Evolutionary conservation across 2,888 invertebrate species (phyloP).

Genomic region (Heliothis peltigera): DNA sequence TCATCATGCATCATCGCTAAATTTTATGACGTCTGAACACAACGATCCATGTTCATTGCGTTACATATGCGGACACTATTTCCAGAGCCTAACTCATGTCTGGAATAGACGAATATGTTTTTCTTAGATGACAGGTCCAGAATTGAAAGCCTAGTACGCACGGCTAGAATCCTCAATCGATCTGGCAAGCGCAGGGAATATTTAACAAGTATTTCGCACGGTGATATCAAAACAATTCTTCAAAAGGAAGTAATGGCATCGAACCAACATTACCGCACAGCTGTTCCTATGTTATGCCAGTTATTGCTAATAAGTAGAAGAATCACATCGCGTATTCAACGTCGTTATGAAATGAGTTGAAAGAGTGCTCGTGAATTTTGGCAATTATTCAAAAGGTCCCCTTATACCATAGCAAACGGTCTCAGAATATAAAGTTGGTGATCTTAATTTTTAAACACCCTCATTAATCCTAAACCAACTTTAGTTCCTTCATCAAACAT

Average conservation of each 20-base stretch:
- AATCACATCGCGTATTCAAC: neutral
- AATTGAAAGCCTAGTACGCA: conserved; percentile 11
- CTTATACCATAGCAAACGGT: conserved; percentile 35
- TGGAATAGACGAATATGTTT: neutral
- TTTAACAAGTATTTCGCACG: conserved; percentile 41
- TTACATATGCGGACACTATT: too few relatives aligned
- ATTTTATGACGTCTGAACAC: too few relatives aligned
- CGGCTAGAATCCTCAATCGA: conserved; percentile 31
- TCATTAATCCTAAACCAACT: conserved; percentile 72
- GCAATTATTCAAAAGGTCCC: conserved; percentile 41
- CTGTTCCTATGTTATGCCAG: conserved; percentile 28
- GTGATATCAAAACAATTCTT: conserved; percentile 27
- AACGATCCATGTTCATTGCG: too few relatives aligned
- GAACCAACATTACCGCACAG: conserved; percentile 37
- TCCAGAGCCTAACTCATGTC: neutral
- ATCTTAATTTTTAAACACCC: conserved; percentile 62
- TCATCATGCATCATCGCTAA: too few relatives aligned
- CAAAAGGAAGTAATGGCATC: conserved; percentile 48
- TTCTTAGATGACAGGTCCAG: conserved; percentile 8
- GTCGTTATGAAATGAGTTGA: conserved; percentile 21
- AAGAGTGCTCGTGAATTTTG: conserved; percentile 28
- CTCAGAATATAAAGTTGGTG: conserved; percentile 43
- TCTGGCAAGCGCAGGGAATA: conserved; percentile 49
- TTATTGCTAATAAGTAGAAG: neutral
- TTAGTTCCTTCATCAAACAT: conserved; percentile 66